Conservation (phyloP, 2,113 vertebrate species). For the Oryzias javanicus region DNA sequence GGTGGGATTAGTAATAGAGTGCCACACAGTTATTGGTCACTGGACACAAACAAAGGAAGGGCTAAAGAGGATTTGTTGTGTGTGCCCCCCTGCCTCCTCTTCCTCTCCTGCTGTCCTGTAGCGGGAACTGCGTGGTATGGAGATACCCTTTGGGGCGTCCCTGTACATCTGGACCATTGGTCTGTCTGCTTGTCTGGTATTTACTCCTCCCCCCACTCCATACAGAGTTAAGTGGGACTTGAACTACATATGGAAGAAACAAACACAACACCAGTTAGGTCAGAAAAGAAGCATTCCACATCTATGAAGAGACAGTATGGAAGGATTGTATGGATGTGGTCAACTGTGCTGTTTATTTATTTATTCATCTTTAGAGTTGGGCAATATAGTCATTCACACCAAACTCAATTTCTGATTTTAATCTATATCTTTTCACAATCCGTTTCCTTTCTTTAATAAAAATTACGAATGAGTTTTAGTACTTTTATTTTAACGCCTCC, state of each 20-base stretch:
- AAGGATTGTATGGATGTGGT: too few species aligned
- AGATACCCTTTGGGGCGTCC: slow-evolving; percentile 45
- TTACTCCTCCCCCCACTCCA: slow-evolving; percentile 48
- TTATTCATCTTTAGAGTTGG: too few species aligned
- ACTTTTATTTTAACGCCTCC: too few species aligned
- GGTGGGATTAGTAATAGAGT: slow-evolving; percentile 70
- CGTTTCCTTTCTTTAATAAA: too few species aligned
- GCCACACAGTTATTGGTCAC: slow-evolving; percentile 74
- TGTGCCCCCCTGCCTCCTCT: slow-evolving; percentile 38
- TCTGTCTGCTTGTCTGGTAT: slow-evolving; percentile 53
- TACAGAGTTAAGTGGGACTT: slow-evolving; percentile 35
- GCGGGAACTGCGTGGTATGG: slow-evolving; percentile 50
- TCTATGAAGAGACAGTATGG: too few species aligned
- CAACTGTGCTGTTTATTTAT: too few species aligned
- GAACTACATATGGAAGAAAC: slow-evolving; percentile 62
- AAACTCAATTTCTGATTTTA: too few species aligned
- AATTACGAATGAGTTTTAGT: too few species aligned
- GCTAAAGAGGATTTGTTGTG: slow-evolving; percentile 74
- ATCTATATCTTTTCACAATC: too few species aligned
- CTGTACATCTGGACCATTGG: slow-evolving; percentile 69
- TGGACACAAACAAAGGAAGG: slow-evolving; percentile 77
- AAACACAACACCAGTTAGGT: slow-evolving; percentile 39
- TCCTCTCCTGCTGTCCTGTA: slow-evolving; percentile 57
- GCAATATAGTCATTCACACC: too few species aligned
- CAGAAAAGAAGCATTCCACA: not conserved